phyloP scores from a whole-genome alignment of 2,797 vertebrate species.

The Odontamblyopus lacepedii region DNA sequence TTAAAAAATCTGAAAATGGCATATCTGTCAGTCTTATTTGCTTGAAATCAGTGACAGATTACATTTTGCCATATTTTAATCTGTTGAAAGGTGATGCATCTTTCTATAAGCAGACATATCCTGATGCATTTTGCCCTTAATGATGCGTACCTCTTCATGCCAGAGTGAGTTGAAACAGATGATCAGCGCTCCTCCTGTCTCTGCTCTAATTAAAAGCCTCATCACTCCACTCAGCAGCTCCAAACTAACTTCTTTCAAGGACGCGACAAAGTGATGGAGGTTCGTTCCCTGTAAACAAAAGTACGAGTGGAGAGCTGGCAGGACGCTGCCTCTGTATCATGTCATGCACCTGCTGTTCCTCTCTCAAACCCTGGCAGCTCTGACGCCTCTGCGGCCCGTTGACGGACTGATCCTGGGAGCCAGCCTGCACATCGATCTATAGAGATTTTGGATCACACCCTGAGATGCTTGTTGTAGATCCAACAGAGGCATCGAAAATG shows the following conservation, averaged over 20 bases:
- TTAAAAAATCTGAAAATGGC: neutral
- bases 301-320: conserved; percentile 31
- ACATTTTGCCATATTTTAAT: conserved; percentile 11
- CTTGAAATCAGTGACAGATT: neutral
- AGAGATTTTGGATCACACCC: conserved; percentile 37
- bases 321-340: conserved; percentile 37
- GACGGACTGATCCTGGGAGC: conserved; percentile 32
- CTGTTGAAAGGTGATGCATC: conserved; percentile 7
- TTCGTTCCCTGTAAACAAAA: conserved; percentile 61
- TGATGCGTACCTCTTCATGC: conserved; percentile 67
- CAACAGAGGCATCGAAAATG: conserved; percentile 32
- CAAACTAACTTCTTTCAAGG: conserved; percentile 73
- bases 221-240: conserved; percentile 56
- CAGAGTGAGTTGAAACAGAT: conserved; percentile 61
- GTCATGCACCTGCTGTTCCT: conserved; percentile 40
- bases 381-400: conserved; percentile 27
- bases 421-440: conserved; percentile 48
- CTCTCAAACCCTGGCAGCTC: conserved; percentile 31
- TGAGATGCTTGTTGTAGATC: conserved; percentile 25
- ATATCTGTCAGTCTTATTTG: too few species aligned
- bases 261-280: conserved; percentile 65
- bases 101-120: conserved; percentile 18
- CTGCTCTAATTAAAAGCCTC: conserved; percentile 76
- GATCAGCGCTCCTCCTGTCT: conserved; percentile 76
- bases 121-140: conserved; percentile 63